phyloP scores from a whole-genome alignment of 2,888 invertebrate genomes.

The Drosophila histrio region DNA sequence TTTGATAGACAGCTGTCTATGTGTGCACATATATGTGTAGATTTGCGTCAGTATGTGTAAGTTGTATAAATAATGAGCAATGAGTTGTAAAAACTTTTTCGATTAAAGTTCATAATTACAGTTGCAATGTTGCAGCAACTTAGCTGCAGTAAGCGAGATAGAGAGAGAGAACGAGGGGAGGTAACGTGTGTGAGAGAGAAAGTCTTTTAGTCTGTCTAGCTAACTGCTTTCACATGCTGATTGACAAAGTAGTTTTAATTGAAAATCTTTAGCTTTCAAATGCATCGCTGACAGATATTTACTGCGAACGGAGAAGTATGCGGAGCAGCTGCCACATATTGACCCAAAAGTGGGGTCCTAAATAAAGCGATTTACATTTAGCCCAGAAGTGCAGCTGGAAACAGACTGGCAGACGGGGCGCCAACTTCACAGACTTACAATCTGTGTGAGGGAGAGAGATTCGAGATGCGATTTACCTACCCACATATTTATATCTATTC shows the following conservation, averaged over 20 bases:
- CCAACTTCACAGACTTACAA: constrained; percentile 14
- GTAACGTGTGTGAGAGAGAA: background rate
- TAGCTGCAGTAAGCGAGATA: background rate
- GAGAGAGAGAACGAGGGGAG: background rate
- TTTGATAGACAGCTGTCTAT: constrained; percentile 62
- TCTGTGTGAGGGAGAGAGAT: background rate
- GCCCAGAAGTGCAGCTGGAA: constrained; percentile 24
- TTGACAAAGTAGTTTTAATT: constrained; percentile 78
- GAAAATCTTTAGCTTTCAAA: constrained; percentile 71
- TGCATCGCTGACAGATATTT: constrained; percentile 35
- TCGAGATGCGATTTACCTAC: background rate
- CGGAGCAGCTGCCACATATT: constrained; percentile 25
- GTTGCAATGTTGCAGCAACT: constrained; percentile 54
- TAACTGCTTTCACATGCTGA: constrained; percentile 60
- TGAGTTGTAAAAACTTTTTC: constrained; percentile 76
- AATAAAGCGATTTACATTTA: constrained; percentile 50
- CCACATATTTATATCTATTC: constrained; percentile 50
- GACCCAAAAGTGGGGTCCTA: constrained; percentile 34
- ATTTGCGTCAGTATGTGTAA: constrained; percentile 9
- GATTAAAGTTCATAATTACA: constrained; percentile 79
- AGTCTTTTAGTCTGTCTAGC: constrained; percentile 12
- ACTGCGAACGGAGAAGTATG: background rate
- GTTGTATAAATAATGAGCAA: constrained; percentile 64
- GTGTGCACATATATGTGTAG: constrained; percentile 12
- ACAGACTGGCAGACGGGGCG: constrained; percentile 26